A percentile compares a stretch with the other conserved stretches of the same genome.
Conservation (phyloP, 2,888 invertebrate genomes). For the Podabrus alpinus region DNA sequence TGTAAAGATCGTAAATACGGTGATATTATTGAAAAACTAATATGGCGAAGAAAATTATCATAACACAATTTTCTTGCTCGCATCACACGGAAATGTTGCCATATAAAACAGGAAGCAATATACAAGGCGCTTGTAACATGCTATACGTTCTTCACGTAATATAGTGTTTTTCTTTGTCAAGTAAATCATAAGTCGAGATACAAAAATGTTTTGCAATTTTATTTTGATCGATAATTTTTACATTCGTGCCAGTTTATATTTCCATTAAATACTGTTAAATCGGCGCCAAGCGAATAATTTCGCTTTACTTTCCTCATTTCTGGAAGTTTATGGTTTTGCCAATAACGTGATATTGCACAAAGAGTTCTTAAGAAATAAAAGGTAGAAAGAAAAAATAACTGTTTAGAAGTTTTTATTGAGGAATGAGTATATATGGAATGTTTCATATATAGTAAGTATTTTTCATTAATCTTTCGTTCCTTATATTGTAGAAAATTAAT, state of each 20-base stretch:
- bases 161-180: slow-evolving; percentile 2
- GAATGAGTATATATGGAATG: not conserved
- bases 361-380: not conserved
- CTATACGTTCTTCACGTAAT: slow-evolving; percentile 2
- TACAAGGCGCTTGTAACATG: slow-evolving; percentile 13
- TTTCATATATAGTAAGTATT: not conserved
- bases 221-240: slow-evolving; percentile 9
- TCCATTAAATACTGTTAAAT: slow-evolving; percentile 21
- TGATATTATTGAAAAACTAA: slow-evolving; percentile 9
- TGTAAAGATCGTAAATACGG: not conserved
- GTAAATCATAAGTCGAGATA: not conserved
- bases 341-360: not conserved
- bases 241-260: slow-evolving; percentile 23
- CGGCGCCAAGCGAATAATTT: slow-evolving; percentile 17
- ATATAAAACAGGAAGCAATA: slow-evolving; percentile 29
- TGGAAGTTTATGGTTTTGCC: not conserved
- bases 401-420: not conserved
- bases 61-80: slow-evolving; percentile 27
- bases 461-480: not conserved
- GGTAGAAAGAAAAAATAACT: not conserved
- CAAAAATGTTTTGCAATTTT: not conserved
- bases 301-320: not conserved
- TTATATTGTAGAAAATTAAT: not conserved
- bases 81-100: slow-evolving; percentile 24
- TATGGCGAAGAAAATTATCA: slow-evolving; percentile 23